Base-by-base conservation (phyloP, 2,888 invertebrate genomes). In the Steinernema scapterisci region DNA sequence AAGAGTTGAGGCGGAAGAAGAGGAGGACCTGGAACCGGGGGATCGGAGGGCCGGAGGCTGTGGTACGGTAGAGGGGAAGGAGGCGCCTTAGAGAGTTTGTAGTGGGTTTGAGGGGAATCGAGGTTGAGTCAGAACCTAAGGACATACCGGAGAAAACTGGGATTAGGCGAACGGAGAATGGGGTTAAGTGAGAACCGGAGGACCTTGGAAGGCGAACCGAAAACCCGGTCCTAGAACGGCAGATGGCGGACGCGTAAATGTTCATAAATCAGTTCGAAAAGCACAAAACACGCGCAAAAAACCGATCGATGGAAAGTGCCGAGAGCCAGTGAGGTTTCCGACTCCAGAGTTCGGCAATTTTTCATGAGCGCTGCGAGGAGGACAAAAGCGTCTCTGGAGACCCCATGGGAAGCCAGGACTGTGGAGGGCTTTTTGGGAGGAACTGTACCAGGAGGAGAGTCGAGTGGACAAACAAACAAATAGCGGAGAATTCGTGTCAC, bases 211-310 rank as follows among this genome's bases (percentile, higher is more conserved):
- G 21, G 52, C 52, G 23, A 52, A 52, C 52, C 9, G 48, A 19
- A 48, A 19, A 21, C 52, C 52, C 23, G 21, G 19, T n/a, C 38
- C 9, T 48, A 7, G 13, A 48, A 16, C 48, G 48, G 48, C 48
- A 11, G 27, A 63, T 25, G 11, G 16, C 31, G 16, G 11, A 25
- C 9, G 63, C 27, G 5, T 16, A 63, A 63, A 63, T 31, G 63
- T 63, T 31, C 63, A 31, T 63, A 63, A 63, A 63, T 63, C 63
- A 63, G 31, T 11, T 13, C 2, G 25, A 54, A n/a, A 54, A 54
- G 63, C 63, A 63, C 63, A 63, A 63, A 63, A 63, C 19, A 63
- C 63, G 31, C 63, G 63, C 27, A 63, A 38, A 63, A 63, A 63
- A 25, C 25, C 31, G 63, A 63, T 63, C 63, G 63, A 63, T 63